Evolutionary conservation across 2,113 vertebrate genomes (phyloP).

Genomic region (Lamprotornis superbus): DNA sequence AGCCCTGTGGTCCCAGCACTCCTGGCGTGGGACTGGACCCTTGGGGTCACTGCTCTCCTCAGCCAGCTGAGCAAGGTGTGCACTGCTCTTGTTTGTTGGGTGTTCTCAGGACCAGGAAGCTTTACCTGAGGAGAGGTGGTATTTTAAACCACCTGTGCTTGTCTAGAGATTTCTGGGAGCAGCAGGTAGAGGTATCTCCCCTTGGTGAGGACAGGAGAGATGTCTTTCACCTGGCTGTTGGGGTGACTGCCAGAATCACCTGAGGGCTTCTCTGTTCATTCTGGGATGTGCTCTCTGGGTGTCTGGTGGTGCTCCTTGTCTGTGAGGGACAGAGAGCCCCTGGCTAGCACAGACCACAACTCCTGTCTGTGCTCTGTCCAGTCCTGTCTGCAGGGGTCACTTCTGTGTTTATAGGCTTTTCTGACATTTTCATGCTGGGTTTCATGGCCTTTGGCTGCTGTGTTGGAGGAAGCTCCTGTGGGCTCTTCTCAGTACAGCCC

Average conservation of each 20-base stretch:
- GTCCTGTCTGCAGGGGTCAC: background rate
- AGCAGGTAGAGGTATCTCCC: too few species aligned
- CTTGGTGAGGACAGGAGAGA: background rate
- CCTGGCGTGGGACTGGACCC: background rate
- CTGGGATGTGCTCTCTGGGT: background rate
- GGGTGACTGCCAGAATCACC: background rate
- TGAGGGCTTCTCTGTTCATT: too few species aligned
- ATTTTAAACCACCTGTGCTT: background rate
- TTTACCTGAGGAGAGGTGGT: background rate
- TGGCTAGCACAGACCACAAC: fast-evolving
- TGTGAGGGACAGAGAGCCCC: background rate
- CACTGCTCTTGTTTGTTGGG: background rate
- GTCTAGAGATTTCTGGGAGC: background rate
- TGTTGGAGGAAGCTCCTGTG: background rate
- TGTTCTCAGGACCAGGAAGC: background rate
- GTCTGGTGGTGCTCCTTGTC: background rate
- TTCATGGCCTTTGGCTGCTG: background rate
- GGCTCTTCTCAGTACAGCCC: background rate
- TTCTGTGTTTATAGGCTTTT: background rate
- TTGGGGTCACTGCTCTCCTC: background rate
- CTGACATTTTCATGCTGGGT: background rate
- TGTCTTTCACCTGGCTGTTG: background rate
- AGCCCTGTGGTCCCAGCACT: fast-evolving
- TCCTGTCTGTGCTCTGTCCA: background rate
- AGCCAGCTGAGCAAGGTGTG: background rate